Evolutionary conservation across 2,888 invertebrate species (phyloP), one percentile per base, ranked within the genome.

Genomic region (Cataglyphis rosenhaueri): DNA sequence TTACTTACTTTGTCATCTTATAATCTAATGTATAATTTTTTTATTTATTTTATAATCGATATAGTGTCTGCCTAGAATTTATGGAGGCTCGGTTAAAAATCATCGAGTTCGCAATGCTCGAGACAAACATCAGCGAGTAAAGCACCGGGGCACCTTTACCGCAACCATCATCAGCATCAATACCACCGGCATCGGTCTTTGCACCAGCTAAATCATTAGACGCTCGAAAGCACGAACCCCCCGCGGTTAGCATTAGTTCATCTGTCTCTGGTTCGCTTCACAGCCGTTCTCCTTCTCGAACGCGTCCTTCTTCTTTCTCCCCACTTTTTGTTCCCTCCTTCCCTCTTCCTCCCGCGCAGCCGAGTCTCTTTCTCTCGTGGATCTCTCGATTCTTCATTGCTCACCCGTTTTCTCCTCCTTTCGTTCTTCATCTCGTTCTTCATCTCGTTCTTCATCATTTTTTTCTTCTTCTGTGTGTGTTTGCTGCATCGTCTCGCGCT

Each of bases 181-280:
- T 82, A 87, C 83, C 86, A 86, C 84, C 82, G 83, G 87, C 84
- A 75, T 87, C n/a, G 52, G 85, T 84, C 89, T 86, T 90, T 88
- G 87, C 87, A 90, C 89, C 87, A 92, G 89, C 91, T 93, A 93
- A 93, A 94, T 94, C 93, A 94, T 93, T 93, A 93, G 92, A 93
- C 88, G 90, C 88, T 92, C 91, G 90, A 91, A 92, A 92, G 92
- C 91, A 92, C 89, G 90, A 82, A 88, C 92, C 92, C 92, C 93
- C 93, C 87, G 92, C 90, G 88, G 94, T 89, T 93, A 91, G 93
- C 93, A 93, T 93, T 93, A 93, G 93, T 94, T 94, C 93, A 92
- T 93, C 93, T 92, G 93, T 94, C 93, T 93, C 92, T 90, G 88
- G 91, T 90, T 92, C 91, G 91, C 89, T 90, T 91, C 91, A 91